These are phyloP conservation scores for Cheilosia vernalis DNA, from an alignment of 2,888 invertebrate genomes.

Conservation along the genomic window DNA sequence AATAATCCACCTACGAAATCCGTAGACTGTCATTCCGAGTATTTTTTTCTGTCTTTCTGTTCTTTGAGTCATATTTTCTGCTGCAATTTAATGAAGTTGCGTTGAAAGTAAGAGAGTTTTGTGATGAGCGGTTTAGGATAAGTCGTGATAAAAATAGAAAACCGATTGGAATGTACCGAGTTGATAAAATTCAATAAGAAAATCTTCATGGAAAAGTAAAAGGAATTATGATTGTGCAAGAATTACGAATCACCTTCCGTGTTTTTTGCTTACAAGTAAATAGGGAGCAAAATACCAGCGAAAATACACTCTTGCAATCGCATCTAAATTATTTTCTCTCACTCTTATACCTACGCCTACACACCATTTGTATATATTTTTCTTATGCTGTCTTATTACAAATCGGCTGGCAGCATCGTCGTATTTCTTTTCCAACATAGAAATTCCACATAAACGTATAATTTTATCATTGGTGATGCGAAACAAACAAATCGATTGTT, in stretches of 20 bases:
- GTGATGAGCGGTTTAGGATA: conserved; percentile 50
- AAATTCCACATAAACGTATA: conserved; percentile 31
- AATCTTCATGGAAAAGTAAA: conserved; percentile 47
- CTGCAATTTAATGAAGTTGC: conserved; percentile 60
- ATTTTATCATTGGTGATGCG: conserved; percentile 21
- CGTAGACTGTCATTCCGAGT: conserved; percentile 47
- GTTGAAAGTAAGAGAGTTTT: conserved; percentile 57
- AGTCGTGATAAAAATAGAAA: conserved; percentile 52
- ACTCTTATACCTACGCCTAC: conserved; percentile 56
- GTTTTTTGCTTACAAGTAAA: conserved; percentile 53
- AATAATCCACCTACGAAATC: conserved; percentile 46
- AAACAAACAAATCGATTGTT: conserved; percentile 49
- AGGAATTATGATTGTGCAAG: conserved; percentile 66
- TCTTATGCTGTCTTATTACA: conserved; percentile 55
- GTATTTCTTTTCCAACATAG: conserved; percentile 17
- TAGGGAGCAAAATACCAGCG: conserved; percentile 44
- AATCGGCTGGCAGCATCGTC: conserved; percentile 51
- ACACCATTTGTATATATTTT: conserved; percentile 64
- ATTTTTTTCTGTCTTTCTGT: conserved; percentile 48
- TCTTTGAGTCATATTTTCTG: conserved; percentile 59
- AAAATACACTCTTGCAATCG: conserved; percentile 53
- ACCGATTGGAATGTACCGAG: conserved; percentile 33
- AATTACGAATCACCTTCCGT: conserved; percentile 66
- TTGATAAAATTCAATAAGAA: conserved; percentile 33
- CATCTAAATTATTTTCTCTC: conserved; percentile 47